phyloP scores from a whole-genome alignment of 2,797 vertebrate species.

The Sardinella longiceps region DNA sequence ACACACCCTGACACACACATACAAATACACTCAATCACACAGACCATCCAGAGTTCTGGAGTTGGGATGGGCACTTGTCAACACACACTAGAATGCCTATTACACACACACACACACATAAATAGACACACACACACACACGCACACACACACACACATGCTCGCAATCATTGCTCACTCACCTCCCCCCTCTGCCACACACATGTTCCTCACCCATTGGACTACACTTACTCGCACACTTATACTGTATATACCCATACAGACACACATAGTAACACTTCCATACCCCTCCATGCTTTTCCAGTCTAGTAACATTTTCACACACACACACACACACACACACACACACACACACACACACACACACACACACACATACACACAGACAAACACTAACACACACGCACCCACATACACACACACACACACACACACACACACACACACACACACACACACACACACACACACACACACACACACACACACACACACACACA shows the following conservation, averaged over 20 bases:
- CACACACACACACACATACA: slow-evolving; percentile 12
- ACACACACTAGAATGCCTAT: background rate
- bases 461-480: background rate
- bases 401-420: background rate
- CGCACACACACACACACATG: background rate
- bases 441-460: too few species aligned
- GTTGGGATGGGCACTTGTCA: background rate
- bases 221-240: background rate
- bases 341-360: background rate
- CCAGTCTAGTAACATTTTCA: too few species aligned
- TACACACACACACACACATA: background rate
- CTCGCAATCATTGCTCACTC: too few species aligned
- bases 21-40: background rate
- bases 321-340: background rate
- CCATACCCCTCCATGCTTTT: background rate
- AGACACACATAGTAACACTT: background rate
- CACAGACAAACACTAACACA: background rate
- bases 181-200: too few species aligned
- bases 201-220: background rate
- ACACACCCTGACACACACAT: background rate
- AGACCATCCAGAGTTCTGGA: background rate
- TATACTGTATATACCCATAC: background rate
- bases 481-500: background rate
- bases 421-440: too few species aligned
- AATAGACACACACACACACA: background rate